Evolutionary conservation across 2,113 vertebrate species (phyloP), one percentile per base, ranked within the genome.

Genomic region (Irena cyanogastra): DNA sequence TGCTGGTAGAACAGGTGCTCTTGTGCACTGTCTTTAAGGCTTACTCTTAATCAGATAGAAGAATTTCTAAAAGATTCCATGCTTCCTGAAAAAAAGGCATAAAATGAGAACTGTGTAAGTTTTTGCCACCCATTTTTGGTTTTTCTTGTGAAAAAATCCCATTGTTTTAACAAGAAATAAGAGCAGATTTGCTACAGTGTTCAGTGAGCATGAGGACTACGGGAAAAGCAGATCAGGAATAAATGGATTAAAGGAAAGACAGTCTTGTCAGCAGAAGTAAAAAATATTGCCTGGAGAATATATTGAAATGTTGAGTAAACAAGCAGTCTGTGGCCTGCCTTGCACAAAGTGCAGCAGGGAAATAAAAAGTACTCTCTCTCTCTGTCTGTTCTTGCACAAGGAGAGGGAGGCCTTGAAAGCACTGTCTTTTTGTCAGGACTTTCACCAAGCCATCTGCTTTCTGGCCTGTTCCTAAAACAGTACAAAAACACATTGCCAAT

Each of bases 171-270:
- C 31, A 65, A 60, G 31, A 91, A 95, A 30, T 53, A 56, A 76
- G 37, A 87, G 4, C 11, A 59, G 19, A 93, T 95, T 89, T 75
- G n/a, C 66, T 77, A 54, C 41, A 68, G 65, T 45, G 28, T 79
- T 87, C 59, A 57, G 33, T 45, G 49, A 81, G 11, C 16, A 5
- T 64, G 65, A 81, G 28, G 41, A 86, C 66, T 60, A 63, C 2
- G 4, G 28, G 28, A 72, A 89, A 95, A 57, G 49, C 65, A 93
- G 45, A 82, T 47, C 31, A 84, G 45, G 39, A 91, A 85, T 65
- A 95, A 95, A 57, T 57, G 74, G 78, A 91, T 91, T 95, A 87
- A 89, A 89, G 49, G 52, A 89, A 90, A 95, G 16, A 39, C 31
- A 54, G 27, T 41, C 47, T 89, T 83, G 47, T 56, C 80, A 90